phyloP scores from a whole-genome alignment of 2,888 invertebrate genomes.

The Cephus spinipes region DNA sequence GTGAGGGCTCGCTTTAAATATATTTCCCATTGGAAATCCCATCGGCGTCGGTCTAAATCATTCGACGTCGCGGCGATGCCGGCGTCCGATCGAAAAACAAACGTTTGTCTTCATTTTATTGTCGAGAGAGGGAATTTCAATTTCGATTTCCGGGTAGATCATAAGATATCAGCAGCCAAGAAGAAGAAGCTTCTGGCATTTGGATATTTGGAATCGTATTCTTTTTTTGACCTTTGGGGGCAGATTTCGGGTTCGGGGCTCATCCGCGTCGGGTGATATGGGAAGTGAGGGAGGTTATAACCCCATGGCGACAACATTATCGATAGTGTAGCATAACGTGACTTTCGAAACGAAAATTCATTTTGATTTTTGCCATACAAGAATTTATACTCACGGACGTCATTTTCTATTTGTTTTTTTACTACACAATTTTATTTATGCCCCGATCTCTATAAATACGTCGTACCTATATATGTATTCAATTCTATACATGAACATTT shows the following conservation, averaged over 20 bases:
- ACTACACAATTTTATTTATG: background rate
- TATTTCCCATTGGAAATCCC: conserved; percentile 25
- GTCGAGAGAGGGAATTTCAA: conserved; percentile 8
- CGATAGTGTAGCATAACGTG: background rate
- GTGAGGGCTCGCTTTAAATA: conserved; percentile 17
- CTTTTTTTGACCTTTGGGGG: background rate
- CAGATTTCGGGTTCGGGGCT: background rate
- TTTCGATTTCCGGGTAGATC: conserved; percentile 4
- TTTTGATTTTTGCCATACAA: background rate
- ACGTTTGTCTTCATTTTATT: conserved; percentile 12
- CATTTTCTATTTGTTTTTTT: background rate
- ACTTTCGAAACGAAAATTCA: background rate
- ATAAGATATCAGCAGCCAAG: background rate
- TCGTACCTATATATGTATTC: background rate
- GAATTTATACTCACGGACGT: background rate
- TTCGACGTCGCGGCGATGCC: conserved; percentile 6
- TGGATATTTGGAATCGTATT: background rate
- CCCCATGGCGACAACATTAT: background rate
- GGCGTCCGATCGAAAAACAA: conserved; percentile 12
- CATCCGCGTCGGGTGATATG: background rate
- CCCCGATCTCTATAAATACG: background rate
- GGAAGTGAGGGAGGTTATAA: background rate
- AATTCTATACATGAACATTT: background rate
- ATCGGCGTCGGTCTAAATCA: conserved; percentile 17
- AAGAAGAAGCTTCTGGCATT: background rate